These are phyloP conservation scores for Dexiosoma caninum DNA, from an alignment of 2,888 invertebrate species.

Conservation along the genomic window DNA sequence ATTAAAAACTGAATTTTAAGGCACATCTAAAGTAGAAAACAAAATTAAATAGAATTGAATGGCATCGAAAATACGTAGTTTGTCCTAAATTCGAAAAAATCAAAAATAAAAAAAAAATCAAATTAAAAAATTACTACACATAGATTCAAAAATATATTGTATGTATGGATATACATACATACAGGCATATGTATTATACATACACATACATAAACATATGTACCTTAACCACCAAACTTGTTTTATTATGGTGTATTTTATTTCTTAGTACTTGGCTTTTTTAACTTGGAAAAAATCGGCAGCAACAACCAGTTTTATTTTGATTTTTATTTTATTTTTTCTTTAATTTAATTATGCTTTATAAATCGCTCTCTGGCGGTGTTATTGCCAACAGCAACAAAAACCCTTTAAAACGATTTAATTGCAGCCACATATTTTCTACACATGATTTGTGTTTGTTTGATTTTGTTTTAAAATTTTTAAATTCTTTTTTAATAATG, in stretches of 20 bases:
- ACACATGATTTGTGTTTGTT: not conserved
- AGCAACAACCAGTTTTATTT: slow-evolving; percentile 44
- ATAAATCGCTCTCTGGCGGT: slow-evolving; percentile 18
- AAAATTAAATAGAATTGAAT: slow-evolving; percentile 4
- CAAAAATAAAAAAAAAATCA: not conserved
- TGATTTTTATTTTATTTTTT: too few species aligned
- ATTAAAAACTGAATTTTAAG: too few species aligned
- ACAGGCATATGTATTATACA: not conserved
- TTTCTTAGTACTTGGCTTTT: slow-evolving; percentile 4
- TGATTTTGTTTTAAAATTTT: not conserved
- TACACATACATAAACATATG: not conserved
- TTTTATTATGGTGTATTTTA: slow-evolving; percentile 45
- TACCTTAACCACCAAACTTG: slow-evolving; percentile 42
- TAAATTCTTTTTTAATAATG: not conserved
- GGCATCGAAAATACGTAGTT: too few species aligned
- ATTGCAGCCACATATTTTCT: not conserved
- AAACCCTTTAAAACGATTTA: not conserved
- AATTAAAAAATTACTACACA: not conserved
- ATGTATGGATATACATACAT: not conserved
- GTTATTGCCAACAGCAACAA: not conserved
- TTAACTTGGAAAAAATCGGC: not conserved
- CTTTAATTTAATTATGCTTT: slow-evolving; percentile 13
- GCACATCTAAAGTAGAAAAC: not conserved
- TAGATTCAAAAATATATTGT: too few species aligned
- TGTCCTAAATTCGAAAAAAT: slow-evolving; percentile 50